Evolutionary conservation across 2,888 invertebrate genomes (phyloP), one percentile per base, ranked within the genome.

Genomic region (Drosophila percnosoma): DNA sequence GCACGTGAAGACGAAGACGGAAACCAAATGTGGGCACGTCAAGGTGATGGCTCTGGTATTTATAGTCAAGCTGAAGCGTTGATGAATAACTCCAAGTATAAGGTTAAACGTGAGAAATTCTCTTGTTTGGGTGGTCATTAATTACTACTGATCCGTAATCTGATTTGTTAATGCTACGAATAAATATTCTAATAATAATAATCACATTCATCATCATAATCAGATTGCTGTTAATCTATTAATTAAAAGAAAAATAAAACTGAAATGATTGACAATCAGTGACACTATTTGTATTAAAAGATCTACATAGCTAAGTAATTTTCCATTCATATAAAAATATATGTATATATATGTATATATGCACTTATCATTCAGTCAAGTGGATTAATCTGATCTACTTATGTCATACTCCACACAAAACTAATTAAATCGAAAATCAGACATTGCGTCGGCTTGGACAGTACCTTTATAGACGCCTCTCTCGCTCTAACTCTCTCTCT

Each of bases 401-500:
- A 68, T 78, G 80, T 54, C 65, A 48, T 31, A 54, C 40, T 33
- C 4, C 59, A 18, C 54, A 11, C 33, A 60, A 38, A 60, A 62
- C 54, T 76, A 80, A 78, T 80, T 78, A 75, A 78, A 75, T 75
- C 71, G 76, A 71, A 67, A 79, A 77, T 71, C 80, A 79, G 60
- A 49, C 31, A 21, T 40, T 52, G 67, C 57, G 29, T 13, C 49
- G 58, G 49, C 68, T 75, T 24, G 13, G 61, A 48, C 52, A 45
- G 49, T 67, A 65, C 80, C 62, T 71, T 70, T 51, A 38, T 40
- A 45, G 13, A 48, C 40, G 21, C 4, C 11, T 15, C 13, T 45
- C 24, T 11, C 29, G 7, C 6, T 51, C 10, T 48, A 2, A 34
- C 6, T 42, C 18, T 54, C 5, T 5, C 27, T 49, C 57, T 33